A percentile compares a stretch with the other conserved stretches of the same genome.
These are phyloP conservation scores for Sacculina carcini DNA, from an alignment of 2,888 invertebrate species.

Conservation along the genomic window DNA sequence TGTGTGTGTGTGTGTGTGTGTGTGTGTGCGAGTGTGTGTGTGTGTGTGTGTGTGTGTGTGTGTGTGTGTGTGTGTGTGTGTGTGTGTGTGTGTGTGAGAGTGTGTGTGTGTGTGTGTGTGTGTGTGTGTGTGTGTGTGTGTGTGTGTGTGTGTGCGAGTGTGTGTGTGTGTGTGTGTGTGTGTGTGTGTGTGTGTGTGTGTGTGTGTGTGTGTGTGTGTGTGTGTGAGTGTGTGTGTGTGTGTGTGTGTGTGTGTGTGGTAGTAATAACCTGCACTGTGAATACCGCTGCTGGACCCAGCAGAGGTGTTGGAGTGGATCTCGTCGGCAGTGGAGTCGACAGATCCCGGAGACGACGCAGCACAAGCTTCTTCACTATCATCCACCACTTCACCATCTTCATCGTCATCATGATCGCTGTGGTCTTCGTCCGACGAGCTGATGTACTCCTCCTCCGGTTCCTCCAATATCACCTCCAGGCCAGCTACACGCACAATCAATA, in stretches of 20 bases:
- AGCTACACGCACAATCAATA: slow-evolving; percentile 6
- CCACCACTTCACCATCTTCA: slow-evolving; percentile 6
- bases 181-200: not conserved
- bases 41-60: not conserved
- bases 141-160: not conserved
- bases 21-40: not conserved
- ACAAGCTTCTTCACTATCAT: too few species aligned
- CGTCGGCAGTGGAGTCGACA: slow-evolving; percentile 12
- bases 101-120: not conserved
- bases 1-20: not conserved
- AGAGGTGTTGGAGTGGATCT: slow-evolving; percentile 7
- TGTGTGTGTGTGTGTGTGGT: not conserved
- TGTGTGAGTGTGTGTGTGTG: not conserved
- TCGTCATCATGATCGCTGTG: slow-evolving; percentile 4
- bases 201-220: not conserved
- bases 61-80: not conserved
- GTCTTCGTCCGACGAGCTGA: slow-evolving; percentile 12
- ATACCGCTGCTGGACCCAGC: slow-evolving; percentile 13
- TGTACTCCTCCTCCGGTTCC: slow-evolving; percentile 14
- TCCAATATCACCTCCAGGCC: slow-evolving; percentile 14
- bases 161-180: not conserved
- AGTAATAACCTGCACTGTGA: slow-evolving; percentile 10
- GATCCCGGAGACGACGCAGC: slow-evolving; percentile 11
- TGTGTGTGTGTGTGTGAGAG: not conserved
- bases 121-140: not conserved